Percentiles rank a stretch among this genome's conserved stretches.
Evolutionary conservation across 2,888 invertebrate genomes (phyloP).

Genomic region (Nemapogon koenigi): DNA sequence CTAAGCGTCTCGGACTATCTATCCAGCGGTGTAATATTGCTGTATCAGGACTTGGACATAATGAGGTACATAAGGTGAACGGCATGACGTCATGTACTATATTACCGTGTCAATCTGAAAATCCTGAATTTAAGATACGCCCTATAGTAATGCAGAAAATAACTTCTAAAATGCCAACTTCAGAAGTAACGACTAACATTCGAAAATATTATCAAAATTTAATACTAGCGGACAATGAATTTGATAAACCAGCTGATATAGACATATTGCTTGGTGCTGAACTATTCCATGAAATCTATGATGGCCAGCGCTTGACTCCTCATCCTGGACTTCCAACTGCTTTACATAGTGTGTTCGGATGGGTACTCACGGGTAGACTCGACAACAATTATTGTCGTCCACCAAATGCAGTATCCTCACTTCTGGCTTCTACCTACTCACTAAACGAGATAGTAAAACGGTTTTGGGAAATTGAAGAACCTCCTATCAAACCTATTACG

Average conservation of each 20-base stretch:
- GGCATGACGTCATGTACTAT: no score
- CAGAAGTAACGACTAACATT: not conserved
- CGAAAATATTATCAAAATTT: slow-evolving; percentile 1
- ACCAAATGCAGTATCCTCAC: not conserved
- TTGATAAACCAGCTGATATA: not conserved
- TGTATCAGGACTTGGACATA: no score
- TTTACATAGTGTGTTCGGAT: slow-evolving; percentile 10
- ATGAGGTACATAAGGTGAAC: no score
- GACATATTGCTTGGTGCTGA: slow-evolving; percentile 1
- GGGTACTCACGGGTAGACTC: slow-evolving; percentile 9
- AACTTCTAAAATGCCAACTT: slow-evolving; percentile 3
- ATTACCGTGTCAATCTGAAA: no score
- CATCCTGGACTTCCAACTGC: slow-evolving; percentile 9
- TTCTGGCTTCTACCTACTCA: not conserved
- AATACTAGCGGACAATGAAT: not conserved
- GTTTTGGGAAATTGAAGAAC: slow-evolving; percentile 14
- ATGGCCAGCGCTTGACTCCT: not conserved
- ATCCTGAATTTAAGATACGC: not conserved
- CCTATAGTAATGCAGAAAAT: slow-evolving; percentile 1
- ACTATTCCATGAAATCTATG: not conserved
- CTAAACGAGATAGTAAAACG: no score
- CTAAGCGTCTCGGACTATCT: slow-evolving; percentile 8
- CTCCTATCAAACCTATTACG: not conserved
- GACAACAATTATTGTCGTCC: not conserved
- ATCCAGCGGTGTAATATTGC: slow-evolving; percentile 5